A percentile compares a stretch with the other conserved stretches of the same genome.
Conservation (phyloP, 2,113 vertebrate species). For the Entelurus aequoreus region DNA sequence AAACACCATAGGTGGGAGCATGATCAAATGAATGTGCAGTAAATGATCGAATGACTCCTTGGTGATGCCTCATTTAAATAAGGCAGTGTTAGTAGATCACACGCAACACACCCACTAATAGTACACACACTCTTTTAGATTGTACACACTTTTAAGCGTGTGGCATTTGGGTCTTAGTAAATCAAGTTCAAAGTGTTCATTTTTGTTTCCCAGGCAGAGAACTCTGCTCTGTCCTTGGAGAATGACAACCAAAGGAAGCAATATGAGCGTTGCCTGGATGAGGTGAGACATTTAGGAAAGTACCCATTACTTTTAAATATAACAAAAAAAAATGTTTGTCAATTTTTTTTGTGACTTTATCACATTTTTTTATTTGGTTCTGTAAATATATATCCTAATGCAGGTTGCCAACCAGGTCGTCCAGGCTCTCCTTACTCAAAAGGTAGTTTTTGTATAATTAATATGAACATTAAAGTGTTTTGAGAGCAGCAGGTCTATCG, state of each 20-base stretch:
- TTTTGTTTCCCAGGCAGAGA: constrained; percentile 76
- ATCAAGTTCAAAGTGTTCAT: not conserved
- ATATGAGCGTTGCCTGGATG: constrained; percentile 88
- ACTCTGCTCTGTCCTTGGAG: constrained; percentile 84
- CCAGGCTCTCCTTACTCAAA: constrained; percentile 89
- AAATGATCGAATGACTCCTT: no score
- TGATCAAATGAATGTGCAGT: no score
- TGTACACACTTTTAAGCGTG: no score
- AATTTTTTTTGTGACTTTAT: no score
- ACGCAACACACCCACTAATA: no score
- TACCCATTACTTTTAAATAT: no score
- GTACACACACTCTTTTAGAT: not conserved
- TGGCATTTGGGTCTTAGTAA: no score
- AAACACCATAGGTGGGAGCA: no score
- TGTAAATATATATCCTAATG: not conserved
- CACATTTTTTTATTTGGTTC: not conserved
- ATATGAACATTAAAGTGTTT: not conserved
- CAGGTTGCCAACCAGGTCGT: constrained; percentile 93
- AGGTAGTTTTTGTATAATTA: constrained; percentile 71
- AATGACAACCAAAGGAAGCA: constrained; percentile 91
- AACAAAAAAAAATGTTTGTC: not conserved
- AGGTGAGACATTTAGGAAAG: constrained; percentile 70
- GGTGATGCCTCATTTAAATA: no score
- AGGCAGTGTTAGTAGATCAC: no score
- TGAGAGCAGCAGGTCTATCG: not conserved